A percentile compares a stretch with the other conserved stretches of the same genome.
Evolutionary conservation across 2,113 vertebrate species (phyloP).

Genomic region (Odocoileus hemionus): DNA sequence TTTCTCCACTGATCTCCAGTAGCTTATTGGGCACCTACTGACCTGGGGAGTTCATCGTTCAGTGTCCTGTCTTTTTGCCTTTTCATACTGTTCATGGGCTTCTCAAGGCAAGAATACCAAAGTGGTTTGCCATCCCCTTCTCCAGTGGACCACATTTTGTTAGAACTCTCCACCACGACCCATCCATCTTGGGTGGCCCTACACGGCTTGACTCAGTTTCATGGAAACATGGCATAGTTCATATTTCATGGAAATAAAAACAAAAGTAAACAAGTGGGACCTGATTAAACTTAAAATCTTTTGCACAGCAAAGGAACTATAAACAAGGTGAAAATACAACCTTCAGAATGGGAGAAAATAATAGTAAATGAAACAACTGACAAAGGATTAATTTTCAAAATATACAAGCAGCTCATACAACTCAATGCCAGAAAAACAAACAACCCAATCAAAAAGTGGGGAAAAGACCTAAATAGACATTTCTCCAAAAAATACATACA

Average conservation of each 20-base stretch:
- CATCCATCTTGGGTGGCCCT: rapidly evolving
- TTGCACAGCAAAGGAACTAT: neutral
- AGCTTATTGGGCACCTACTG: neutral
- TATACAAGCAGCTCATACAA: neutral
- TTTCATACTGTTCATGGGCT: neutral
- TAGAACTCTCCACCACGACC: neutral
- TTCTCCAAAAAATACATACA: neutral
- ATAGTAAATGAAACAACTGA: neutral
- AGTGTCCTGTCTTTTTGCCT: neutral
- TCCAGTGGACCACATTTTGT: neutral
- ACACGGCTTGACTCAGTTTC: neutral
- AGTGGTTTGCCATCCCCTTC: neutral
- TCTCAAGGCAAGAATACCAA: neutral
- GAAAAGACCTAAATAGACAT: neutral
- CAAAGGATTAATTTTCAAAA: neutral
- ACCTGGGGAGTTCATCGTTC: neutral
- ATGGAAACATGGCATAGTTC: too few species aligned
- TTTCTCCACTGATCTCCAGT: neutral
- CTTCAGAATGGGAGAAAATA: neutral
- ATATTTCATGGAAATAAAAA: neutral
- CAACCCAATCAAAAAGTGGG: neutral
- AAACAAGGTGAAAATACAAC: neutral
- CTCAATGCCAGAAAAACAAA: neutral
- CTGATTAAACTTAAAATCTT: neutral
- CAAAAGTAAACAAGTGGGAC: neutral